A percentile compares a stretch with the other conserved stretches of the same genome.
Conservation (phyloP, 2,888 invertebrate genomes). For the Oscheius myriophilus region DNA sequence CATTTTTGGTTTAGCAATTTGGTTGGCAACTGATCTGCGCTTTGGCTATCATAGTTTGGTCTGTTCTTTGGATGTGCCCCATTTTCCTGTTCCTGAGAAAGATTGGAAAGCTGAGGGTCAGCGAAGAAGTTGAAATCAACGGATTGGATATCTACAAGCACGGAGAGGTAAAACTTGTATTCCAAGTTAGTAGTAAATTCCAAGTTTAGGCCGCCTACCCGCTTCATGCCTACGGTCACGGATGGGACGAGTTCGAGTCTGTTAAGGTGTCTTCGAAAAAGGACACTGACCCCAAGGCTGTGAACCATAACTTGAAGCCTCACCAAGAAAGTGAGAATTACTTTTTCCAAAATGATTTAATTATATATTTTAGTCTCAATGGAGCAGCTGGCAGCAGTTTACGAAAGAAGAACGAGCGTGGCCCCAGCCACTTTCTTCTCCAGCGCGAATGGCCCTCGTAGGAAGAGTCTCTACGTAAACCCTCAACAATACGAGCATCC, state of each 20-base stretch:
- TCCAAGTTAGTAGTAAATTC: not conserved
- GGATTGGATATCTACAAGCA: constrained; percentile 59
- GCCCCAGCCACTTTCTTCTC: constrained; percentile 20
- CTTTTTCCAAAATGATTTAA: not conserved
- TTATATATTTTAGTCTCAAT: constrained; percentile 45
- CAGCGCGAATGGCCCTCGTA: not conserved
- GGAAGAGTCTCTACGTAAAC: constrained; percentile 39
- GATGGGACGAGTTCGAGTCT: constrained; percentile 58
- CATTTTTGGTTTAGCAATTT: constrained; percentile 42
- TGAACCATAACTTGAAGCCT: not conserved
- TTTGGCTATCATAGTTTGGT: constrained; percentile 54
- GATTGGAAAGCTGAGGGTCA: constrained; percentile 53
- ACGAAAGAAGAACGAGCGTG: constrained; percentile 39
- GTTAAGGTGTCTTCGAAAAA: constrained; percentile 28
- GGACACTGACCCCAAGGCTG: constrained; percentile 1
- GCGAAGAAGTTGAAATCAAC: constrained; percentile 56
- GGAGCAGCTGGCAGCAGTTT: constrained; percentile 60
- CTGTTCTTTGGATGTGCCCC: constrained; percentile 53
- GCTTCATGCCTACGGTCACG: constrained; percentile 58
- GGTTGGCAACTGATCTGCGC: constrained; percentile 58
- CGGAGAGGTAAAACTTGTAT: constrained; percentile 36
- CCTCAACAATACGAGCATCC: constrained; percentile 50
- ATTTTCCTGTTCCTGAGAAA: constrained; percentile 50
- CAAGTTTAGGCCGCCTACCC: constrained; percentile 47
- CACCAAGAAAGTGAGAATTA: constrained; percentile 45